phyloP scores from a whole-genome alignment of 64 coral and sea anemone species.

The Dendrophyllia cribrosa region DNA sequence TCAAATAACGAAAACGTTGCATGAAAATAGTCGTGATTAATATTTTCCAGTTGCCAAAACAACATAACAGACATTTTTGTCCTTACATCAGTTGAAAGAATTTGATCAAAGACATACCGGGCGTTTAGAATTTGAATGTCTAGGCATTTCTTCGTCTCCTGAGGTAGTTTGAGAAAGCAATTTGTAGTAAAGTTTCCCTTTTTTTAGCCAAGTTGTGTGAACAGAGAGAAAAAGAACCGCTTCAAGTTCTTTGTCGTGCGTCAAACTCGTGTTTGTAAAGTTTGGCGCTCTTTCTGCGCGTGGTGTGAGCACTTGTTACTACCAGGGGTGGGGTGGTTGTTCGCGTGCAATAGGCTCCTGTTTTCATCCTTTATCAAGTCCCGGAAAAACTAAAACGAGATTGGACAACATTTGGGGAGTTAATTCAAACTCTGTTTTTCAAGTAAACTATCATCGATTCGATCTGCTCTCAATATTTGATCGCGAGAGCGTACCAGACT shows the following conservation, averaged over 20 bases:
- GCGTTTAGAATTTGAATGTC: not conserved
- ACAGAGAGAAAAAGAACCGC: not conserved
- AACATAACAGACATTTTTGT: not conserved
- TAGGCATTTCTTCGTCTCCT: not conserved
- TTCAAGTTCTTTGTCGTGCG: constrained; percentile 2
- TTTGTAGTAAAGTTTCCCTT: not conserved
- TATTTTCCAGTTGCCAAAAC: not conserved
- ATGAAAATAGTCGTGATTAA: not conserved
- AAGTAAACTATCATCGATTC: no score
- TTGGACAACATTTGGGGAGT: no score
- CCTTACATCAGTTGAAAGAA: not conserved
- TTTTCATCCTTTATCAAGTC: no score
- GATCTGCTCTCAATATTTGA: no score
- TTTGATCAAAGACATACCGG: not conserved
- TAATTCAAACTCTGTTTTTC: no score
- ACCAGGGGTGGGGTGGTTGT: not conserved
- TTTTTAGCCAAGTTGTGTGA: not conserved
- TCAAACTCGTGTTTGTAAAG: not conserved
- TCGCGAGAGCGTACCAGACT: no score
- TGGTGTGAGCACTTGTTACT: not conserved
- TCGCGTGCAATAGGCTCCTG: no score
- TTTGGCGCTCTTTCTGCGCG: constrained; percentile 39
- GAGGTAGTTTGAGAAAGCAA: not conserved
- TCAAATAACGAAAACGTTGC: not conserved
- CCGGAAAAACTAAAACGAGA: no score